A percentile compares a stretch with the other conserved stretches of the same genome.
These are phyloP conservation scores for Aselliscus stoliczkanus DNA, from an alignment of 2,797 vertebrate species.

Conservation along the genomic window DNA sequence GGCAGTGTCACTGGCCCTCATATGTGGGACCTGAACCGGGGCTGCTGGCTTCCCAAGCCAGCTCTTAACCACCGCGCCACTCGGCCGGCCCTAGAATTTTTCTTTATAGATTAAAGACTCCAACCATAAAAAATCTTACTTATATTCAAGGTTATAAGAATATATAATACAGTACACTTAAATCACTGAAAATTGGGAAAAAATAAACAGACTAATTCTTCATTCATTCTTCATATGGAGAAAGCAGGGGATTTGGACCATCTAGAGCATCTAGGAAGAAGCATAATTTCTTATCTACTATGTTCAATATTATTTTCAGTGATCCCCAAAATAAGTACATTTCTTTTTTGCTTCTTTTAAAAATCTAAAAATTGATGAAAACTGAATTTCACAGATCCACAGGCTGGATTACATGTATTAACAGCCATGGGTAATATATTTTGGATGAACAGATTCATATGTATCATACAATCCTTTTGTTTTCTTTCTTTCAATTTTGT, in stretches of 20 bases:
- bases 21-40: too few species aligned
- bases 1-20: too few species aligned
- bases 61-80: too few species aligned
- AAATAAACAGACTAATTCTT: background rate
- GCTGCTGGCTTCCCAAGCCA: too few species aligned
- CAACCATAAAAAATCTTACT: background rate
- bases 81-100: slow-evolving; percentile 24
- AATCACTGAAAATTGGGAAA: background rate
- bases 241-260: background rate
- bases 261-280: background rate
- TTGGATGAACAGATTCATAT: background rate
- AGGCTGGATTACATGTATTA: background rate
- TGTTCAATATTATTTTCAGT: background rate
- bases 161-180: background rate
- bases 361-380: background rate
- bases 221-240: background rate
- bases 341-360: background rate
- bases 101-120: slow-evolving; percentile 26
- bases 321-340: background rate
- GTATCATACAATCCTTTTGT: background rate
- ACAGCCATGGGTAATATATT: background rate
- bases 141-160: background rate
- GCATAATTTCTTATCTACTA: background rate
- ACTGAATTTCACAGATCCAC: background rate
- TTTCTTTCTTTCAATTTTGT: background rate